Evolutionary conservation across 2,888 invertebrate genomes (phyloP).

Genomic region (Cataglyphis albicans): DNA sequence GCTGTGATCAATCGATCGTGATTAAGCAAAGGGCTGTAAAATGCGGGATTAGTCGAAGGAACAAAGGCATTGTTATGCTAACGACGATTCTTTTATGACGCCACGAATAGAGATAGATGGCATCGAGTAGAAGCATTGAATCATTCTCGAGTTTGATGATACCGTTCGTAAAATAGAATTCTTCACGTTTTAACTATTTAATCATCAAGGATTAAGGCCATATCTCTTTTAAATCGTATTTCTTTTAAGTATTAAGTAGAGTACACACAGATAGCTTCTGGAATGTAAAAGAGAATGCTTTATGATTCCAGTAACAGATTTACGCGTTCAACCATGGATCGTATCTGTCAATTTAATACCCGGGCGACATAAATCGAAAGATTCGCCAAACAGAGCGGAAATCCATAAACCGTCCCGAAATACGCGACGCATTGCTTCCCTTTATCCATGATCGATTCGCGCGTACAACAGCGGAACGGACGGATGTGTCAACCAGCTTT

Average conservation of each 20-base stretch:
- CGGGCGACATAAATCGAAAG: conserved; percentile 29
- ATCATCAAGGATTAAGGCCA: background rate
- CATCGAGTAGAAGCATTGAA: background rate
- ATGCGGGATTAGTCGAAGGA: conserved; percentile 24
- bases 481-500: conserved; percentile 34
- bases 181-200: background rate
- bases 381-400: conserved; percentile 19
- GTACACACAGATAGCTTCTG: background rate
- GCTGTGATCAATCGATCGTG: conserved; percentile 45
- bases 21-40: conserved; percentile 34
- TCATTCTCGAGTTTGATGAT: background rate
- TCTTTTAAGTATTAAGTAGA: background rate
- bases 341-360: conserved; percentile 18
- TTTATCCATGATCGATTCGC: conserved; percentile 44
- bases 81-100: conserved; percentile 15
- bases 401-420: conserved; percentile 52
- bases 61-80: conserved; percentile 23
- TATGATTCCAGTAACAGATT: background rate
- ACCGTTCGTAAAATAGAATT: background rate
- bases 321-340: background rate
- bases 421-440: conserved; percentile 9
- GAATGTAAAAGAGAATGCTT: background rate
- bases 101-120: background rate
- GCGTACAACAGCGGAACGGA: conserved; percentile 25
- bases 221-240: background rate